A percentile compares a stretch with the other conserved stretches of the same genome.
Evolutionary conservation across 2,797 vertebrate genomes (phyloP).

Genomic region (Thripadectes ignobilis): DNA sequence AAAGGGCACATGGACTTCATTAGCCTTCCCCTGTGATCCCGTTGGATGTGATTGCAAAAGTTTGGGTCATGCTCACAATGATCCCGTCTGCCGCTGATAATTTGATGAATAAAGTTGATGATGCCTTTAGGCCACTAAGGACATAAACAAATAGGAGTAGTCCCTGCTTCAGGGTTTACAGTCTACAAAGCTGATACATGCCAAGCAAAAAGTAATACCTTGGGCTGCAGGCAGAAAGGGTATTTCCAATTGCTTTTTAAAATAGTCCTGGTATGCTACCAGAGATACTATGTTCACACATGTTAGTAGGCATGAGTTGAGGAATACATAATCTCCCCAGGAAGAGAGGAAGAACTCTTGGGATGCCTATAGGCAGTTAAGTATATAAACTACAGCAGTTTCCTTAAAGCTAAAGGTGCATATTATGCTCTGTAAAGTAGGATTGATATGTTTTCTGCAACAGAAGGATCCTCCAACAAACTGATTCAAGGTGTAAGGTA

Average conservation of each 20-base stretch:
- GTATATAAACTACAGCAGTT: not conserved
- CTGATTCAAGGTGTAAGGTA: fast-evolving
- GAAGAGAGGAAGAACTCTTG: not conserved
- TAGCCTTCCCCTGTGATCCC: not conserved
- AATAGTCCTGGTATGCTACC: not conserved
- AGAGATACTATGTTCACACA: not conserved
- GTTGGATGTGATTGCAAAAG: fast-evolving
- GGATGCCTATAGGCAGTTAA: not conserved
- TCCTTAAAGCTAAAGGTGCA: not conserved
- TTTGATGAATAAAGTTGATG: not conserved
- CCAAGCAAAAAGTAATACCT: not conserved
- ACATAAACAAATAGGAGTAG: not conserved
- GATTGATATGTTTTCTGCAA: not conserved
- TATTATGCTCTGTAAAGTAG: not conserved
- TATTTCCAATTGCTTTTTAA: not conserved
- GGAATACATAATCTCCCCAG: not conserved
- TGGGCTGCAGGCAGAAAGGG: not conserved
- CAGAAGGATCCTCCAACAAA: not conserved
- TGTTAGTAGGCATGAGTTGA: not conserved
- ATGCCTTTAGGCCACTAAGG: not conserved
- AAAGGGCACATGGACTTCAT: not conserved
- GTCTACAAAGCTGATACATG: not conserved
- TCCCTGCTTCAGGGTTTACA: not conserved
- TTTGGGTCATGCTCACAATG: not conserved
- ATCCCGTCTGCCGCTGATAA: not conserved